Percentiles rank a stretch among this genome's conserved stretches.
Evolutionary conservation across 2,888 invertebrate genomes (phyloP).

Genomic region (Tethea ocularis): DNA sequence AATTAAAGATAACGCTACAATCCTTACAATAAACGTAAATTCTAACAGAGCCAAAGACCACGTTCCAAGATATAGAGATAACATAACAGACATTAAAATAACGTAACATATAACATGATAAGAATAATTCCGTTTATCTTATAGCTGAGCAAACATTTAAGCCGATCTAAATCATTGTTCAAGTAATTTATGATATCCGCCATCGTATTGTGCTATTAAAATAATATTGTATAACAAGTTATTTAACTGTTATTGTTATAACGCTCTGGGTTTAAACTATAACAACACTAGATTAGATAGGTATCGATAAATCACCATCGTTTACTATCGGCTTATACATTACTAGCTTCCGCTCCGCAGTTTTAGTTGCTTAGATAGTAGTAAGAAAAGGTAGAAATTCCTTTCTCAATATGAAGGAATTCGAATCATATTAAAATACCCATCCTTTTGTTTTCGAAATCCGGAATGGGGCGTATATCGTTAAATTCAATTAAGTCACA

Average conservation of each 20-base stretch:
- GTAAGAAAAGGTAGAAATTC: not conserved
- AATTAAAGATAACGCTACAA: too few relatives aligned
- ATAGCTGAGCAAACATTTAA: not conserved
- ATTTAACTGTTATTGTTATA: not conserved
- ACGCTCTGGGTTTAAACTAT: not conserved
- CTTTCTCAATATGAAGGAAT: constrained; percentile 24
- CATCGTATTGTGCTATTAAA: not conserved
- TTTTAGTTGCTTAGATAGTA: too few relatives aligned
- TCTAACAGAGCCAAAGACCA: not conserved
- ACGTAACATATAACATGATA: not conserved
- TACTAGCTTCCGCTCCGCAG: too few relatives aligned
- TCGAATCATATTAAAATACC: constrained; percentile 39
- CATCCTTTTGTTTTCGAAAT: constrained; percentile 54
- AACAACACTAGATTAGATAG: not conserved
- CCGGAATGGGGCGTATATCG: constrained; percentile 55
- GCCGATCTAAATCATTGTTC: too few relatives aligned
- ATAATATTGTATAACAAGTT: not conserved
- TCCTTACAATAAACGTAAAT: not conserved
- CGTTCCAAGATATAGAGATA: not conserved
- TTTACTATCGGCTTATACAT: too few relatives aligned
- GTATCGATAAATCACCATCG: not conserved
- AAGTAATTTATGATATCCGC: not conserved
- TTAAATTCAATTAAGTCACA: constrained; percentile 70
- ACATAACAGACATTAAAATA: constrained; percentile 3
- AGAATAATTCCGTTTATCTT: not conserved